Evolutionary conservation across 2,888 invertebrate species (phyloP).

Genomic region (Heterodera filipjevi): DNA sequence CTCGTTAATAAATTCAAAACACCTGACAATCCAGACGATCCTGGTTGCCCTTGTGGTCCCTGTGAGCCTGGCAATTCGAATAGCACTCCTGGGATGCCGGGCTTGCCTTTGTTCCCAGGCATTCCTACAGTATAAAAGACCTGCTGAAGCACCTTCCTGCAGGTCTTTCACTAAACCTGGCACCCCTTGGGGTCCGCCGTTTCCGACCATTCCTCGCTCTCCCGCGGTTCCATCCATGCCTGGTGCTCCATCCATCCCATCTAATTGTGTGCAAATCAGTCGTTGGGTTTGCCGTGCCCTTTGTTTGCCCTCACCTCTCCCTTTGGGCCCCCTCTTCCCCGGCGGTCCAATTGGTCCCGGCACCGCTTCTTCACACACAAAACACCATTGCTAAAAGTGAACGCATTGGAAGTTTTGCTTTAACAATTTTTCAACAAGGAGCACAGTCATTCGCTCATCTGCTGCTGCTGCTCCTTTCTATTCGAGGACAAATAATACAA

Average conservation of each 20-base stretch:
- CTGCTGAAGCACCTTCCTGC: background rate
- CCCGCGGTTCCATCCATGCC: slow-evolving; percentile 29
- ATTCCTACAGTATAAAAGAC: slow-evolving; percentile 5
- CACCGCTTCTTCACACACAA: slow-evolving; percentile 15
- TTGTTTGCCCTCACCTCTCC: background rate
- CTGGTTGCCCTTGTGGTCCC: slow-evolving; percentile 14
- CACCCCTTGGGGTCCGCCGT: slow-evolving; percentile 35
- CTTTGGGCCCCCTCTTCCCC: slow-evolving; percentile 23
- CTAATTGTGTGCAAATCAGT: background rate
- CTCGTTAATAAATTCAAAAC: background rate
- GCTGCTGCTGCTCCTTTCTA: background rate
- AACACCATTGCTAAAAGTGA: slow-evolving; percentile 25
- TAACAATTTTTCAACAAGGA: background rate
- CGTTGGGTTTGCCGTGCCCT: background rate
- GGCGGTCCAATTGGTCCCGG: slow-evolving; percentile 26
- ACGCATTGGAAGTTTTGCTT: background rate
- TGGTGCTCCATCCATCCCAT: too few relatives aligned
- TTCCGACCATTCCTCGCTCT: slow-evolving; percentile 30
- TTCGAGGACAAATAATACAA: background rate
- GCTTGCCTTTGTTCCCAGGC: background rate
- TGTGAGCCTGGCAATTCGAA: background rate
- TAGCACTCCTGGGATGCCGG: slow-evolving; percentile 4
- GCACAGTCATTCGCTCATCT: too few relatives aligned
- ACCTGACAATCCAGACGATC: slow-evolving; percentile 19
- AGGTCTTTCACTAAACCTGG: slow-evolving; percentile 9